A percentile compares a stretch with the other conserved stretches of the same genome.
Conservation (phyloP, 2,113 vertebrate species). For the Pygoscelis antarcticus region DNA sequence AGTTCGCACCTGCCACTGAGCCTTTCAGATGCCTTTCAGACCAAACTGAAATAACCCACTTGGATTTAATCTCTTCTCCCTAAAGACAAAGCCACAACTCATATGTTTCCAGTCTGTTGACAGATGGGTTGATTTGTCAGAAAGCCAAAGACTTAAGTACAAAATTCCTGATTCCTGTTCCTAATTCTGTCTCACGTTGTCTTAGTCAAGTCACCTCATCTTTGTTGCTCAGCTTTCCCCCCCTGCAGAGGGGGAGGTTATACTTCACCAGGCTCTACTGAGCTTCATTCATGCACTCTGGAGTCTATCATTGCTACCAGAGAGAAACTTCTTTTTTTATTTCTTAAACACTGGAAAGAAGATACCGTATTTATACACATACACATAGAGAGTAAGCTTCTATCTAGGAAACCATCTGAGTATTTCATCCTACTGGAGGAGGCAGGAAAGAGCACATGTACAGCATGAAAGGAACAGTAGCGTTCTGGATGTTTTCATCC, state of each 20-base stretch:
- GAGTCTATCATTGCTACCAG: not conserved
- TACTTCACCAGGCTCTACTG: not conserved
- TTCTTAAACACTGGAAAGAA: not conserved
- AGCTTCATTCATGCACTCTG: not conserved
- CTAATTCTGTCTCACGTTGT: not conserved
- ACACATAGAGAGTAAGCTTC: not conserved
- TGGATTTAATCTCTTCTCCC: constrained; percentile 38
- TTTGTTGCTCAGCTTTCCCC: not conserved
- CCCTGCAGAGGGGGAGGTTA: not conserved
- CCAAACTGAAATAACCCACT: constrained; percentile 41
- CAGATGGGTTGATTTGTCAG: not conserved
- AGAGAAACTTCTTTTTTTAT: not conserved
- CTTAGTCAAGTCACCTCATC: not conserved
- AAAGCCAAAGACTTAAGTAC: constrained; percentile 5
- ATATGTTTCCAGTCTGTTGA: constrained; percentile 16
- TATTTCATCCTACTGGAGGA: not conserved
- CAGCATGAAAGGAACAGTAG: not conserved
- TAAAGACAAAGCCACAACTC: constrained; percentile 4
- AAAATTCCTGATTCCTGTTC: not conserved
- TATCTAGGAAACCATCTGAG: not conserved
- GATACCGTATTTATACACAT: not conserved
- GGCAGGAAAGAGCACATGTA: not conserved
- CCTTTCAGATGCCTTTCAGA: constrained; percentile 46
- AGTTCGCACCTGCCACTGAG: constrained; percentile 46
- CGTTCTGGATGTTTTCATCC: not conserved